A percentile compares a stretch with the other conserved stretches of the same genome.
These are phyloP conservation scores for Dromaius novaehollandiae DNA, from an alignment of 2,113 vertebrate species.

Conservation along the genomic window DNA sequence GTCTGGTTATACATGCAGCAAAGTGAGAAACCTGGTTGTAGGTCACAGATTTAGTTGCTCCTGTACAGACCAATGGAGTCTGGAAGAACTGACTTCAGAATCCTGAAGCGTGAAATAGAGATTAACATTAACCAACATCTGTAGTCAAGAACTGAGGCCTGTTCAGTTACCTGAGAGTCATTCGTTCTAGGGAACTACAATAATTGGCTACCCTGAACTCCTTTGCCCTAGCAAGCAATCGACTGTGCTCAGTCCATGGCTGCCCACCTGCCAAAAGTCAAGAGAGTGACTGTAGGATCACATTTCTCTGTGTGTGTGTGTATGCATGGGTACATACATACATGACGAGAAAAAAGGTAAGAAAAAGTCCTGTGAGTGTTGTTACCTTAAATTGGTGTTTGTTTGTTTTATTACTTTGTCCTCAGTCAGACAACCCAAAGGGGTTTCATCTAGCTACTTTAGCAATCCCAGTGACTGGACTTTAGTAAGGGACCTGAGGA, in stretches of 20 bases:
- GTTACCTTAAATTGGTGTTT: neutral
- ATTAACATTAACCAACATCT: neutral
- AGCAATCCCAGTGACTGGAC: neutral
- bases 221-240: neutral
- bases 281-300: neutral
- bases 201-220: neutral
- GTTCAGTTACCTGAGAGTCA: neutral
- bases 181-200: neutral
- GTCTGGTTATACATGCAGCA: neutral
- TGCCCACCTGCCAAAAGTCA: neutral
- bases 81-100: neutral
- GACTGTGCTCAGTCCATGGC: neutral
- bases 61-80: neutral
- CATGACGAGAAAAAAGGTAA: neutral
- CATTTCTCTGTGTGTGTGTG: rapidly evolving
- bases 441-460: neutral
- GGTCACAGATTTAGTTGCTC: neutral
- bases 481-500: neutral
- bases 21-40: rapidly evolving
- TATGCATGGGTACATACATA: rapidly evolving
- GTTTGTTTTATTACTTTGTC: neutral
- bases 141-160: neutral
- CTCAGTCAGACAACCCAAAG: neutral
- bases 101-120: neutral
- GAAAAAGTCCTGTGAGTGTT: neutral